Base-by-base conservation (phyloP, 2,797 vertebrate species). In the Sebastes taczanowskii region DNA sequence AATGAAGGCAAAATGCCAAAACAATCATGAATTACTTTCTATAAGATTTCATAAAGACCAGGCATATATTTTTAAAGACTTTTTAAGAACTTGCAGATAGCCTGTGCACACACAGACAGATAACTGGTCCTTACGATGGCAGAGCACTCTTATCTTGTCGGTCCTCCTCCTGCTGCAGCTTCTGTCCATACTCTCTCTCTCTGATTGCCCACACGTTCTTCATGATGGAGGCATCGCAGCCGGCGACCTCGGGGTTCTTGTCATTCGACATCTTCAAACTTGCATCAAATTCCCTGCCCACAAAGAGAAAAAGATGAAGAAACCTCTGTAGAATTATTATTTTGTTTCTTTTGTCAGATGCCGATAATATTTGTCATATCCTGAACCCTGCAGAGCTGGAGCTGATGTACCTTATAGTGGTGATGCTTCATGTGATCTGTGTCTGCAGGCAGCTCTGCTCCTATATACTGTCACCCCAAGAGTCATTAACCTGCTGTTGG, bases 181-280 rank as follows among this genome's bases (percentile, higher is more conserved):
- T 93, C 72, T 85, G 78, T 1, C 7, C 29, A 3, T 79, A n/a
- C 5, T 94, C 91, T 61, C 86, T 30, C 59, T 18, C 13, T 71
- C 93, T 78, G 83, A 94, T 94, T 84, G 91, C 90, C 94, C 94
- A 95, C 4, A 94, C 91, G 25, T 92, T 88, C 88, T 63, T 94
- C 88, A 95, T 93, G 81, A 95, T 92, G 67, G 88, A 91, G 74
- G 90, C 90, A 0, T 86, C 81, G 8, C 92, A 93, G 74, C 85
- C 82, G 1, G 83, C 74, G 30, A 87, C 88, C 81, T 94, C 94
- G 0, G 69, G 22, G n/a, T 73, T 90, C 86, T 73, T 93, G 0
- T 93, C 91, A 13, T 38, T 74, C 3, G 75, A 85, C 92, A 93
- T 93, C 77, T 83, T 89, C 42, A 68, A 63, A 46, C 8, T 20